A percentile compares a stretch with the other conserved stretches of the same genome.
phyloP scores from a whole-genome alignment of 2,113 vertebrate species.

The Pycnonotus jocosus region DNA sequence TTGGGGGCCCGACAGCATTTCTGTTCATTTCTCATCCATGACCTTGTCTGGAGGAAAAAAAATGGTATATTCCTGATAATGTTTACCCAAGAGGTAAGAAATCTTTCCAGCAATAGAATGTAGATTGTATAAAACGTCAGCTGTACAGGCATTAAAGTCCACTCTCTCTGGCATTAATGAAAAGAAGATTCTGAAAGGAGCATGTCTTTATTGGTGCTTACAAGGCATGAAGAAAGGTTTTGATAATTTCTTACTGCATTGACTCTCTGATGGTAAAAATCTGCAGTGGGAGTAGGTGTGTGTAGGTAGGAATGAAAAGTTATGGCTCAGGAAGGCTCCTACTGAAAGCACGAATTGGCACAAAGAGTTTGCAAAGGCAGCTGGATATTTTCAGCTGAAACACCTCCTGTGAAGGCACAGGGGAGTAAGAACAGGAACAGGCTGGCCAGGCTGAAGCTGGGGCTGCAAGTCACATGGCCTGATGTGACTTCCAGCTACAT shows the following conservation, averaged over 20 bases:
- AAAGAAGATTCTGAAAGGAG: background rate
- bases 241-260: background rate
- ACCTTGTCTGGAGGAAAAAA: constrained; percentile 36
- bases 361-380: background rate
- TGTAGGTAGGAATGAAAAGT: background rate
- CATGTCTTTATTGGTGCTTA: background rate
- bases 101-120: background rate
- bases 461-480: background rate
- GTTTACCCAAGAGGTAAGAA: constrained; percentile 38
- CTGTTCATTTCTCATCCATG: constrained; percentile 37
- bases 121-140: background rate
- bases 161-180: background rate
- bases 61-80: background rate
- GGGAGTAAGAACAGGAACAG: background rate
- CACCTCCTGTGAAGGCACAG: background rate
- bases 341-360: background rate
- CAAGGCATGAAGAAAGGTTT: background rate
- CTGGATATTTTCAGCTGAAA: background rate
- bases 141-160: background rate
- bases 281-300: background rate
- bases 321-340: background rate
- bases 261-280: background rate
- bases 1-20: constrained; percentile 24
- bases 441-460: background rate
- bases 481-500: background rate